phyloP scores from a whole-genome alignment of 2,888 invertebrate genomes.

The Epinotia bilunana region DNA sequence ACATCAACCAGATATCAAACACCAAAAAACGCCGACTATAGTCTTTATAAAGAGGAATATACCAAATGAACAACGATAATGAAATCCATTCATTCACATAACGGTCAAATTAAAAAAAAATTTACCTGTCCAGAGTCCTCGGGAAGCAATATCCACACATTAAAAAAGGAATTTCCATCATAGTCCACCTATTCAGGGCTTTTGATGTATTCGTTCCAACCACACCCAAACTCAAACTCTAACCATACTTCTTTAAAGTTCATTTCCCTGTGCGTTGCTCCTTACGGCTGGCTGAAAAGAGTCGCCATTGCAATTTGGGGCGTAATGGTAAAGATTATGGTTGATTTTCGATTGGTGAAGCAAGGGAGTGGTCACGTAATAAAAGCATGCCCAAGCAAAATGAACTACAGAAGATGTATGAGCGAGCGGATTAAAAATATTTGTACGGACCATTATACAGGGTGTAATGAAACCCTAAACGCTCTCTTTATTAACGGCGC shows the following conservation, averaged over 20 bases:
- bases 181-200: conserved; percentile 63
- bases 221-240: conserved; percentile 49
- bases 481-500: conserved; percentile 80
- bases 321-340: conserved; percentile 38
- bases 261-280: conserved; percentile 17
- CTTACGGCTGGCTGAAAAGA: conserved; percentile 3
- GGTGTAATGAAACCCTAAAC: conserved; percentile 80
- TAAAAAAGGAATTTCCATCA: conserved; percentile 69
- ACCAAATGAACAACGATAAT: conserved; percentile 31
- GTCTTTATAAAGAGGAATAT: conserved; percentile 23
- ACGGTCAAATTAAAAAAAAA: conserved; percentile 50
- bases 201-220: conserved; percentile 52
- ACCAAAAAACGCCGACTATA: conserved; percentile 11
- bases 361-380: conserved; percentile 57
- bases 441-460: conserved; percentile 83
- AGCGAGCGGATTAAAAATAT: conserved; percentile 83
- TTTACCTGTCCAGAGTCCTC: conserved; percentile 69
- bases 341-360: conserved; percentile 48
- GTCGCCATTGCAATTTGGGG: background rate
- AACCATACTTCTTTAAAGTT: conserved; percentile 42
- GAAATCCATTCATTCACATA: conserved; percentile 43
- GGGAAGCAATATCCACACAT: conserved; percentile 71
- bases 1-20: conserved; percentile 6
- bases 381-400: conserved; percentile 76
- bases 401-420: conserved; percentile 83